Conservation (phyloP, 2,888 invertebrate genomes). For the Diachrysia chrysitis region DNA sequence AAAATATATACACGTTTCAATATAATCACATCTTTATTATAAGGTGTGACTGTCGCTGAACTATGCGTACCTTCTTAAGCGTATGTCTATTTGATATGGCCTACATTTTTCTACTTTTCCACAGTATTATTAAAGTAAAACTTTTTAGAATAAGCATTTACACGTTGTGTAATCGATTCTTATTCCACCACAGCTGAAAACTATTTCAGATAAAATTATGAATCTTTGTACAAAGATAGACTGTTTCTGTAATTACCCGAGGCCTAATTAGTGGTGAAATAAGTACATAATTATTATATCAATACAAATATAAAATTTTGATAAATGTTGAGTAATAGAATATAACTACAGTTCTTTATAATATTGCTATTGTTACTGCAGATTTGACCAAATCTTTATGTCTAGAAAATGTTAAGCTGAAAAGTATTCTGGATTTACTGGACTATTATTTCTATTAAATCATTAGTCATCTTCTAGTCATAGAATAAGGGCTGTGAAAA, state of each 20-base stretch:
- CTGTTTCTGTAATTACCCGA: constrained; percentile 17
- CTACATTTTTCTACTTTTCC: constrained; percentile 78
- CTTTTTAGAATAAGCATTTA: constrained; percentile 51
- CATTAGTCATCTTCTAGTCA: constrained; percentile 82
- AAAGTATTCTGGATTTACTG: constrained; percentile 29
- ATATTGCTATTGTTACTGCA: constrained; percentile 37
- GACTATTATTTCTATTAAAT: constrained; percentile 47
- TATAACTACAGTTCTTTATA: constrained; percentile 29
- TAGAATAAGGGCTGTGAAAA: constrained; percentile 85
- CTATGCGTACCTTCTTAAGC: constrained; percentile 27
- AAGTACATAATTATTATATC: constrained; percentile 16
- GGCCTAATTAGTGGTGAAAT: constrained; percentile 46
- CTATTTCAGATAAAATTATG: neutral
- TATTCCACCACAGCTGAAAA: constrained; percentile 29
- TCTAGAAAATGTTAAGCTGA: constrained; percentile 30
- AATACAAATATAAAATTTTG: constrained; percentile 48
- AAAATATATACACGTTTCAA: constrained; percentile 36
- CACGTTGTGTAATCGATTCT: constrained; percentile 22
- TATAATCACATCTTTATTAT: constrained; percentile 25
- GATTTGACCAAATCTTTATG: constrained; percentile 39
- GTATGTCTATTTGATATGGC: constrained; percentile 42
- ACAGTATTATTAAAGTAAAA: constrained; percentile 77
- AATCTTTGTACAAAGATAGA: constrained; percentile 13
- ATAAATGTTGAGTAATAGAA: constrained; percentile 35
- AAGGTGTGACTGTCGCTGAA: constrained; percentile 26